phyloP scores from a whole-genome alignment of 2,888 invertebrate genomes.

The Conomelus anceps region DNA sequence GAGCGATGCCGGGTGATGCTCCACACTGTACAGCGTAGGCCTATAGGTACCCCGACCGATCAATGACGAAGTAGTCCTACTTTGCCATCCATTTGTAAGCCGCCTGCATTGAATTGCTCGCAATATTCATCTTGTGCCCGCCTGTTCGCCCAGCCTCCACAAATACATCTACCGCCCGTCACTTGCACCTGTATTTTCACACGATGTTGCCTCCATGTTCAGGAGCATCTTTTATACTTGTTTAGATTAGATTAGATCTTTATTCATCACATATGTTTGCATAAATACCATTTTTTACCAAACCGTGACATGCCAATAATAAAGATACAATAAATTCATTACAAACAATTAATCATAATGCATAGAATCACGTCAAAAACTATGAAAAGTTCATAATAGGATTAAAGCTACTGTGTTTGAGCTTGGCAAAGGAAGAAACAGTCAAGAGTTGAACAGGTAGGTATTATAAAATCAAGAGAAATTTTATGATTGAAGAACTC shows the following conservation, averaged over 20 bases:
- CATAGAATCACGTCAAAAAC: too few species aligned
- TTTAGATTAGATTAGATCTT: background rate
- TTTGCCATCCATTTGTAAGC: background rate
- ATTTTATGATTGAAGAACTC: too few species aligned
- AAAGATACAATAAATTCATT: too few species aligned
- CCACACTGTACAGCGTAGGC: background rate
- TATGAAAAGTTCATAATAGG: too few species aligned
- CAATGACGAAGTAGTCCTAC: background rate
- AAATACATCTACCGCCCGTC: background rate
- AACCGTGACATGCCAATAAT: too few species aligned
- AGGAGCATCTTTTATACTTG: background rate
- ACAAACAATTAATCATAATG: too few species aligned
- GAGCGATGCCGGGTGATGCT: background rate
- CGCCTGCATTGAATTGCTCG: background rate
- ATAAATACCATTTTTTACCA: too few species aligned
- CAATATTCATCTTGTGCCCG: background rate
- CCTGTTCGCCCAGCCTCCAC: background rate
- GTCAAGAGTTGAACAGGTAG: too few species aligned
- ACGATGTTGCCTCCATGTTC: background rate
- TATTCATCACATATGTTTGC: background rate
- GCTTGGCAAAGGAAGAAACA: too few species aligned
- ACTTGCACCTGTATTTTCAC: background rate
- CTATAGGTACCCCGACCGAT: background rate
- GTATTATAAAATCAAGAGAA: too few species aligned
- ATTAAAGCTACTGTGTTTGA: too few species aligned